Conservation (phyloP, 1,140 invertebrate genomes). For the Calephelis virginiensis region DNA sequence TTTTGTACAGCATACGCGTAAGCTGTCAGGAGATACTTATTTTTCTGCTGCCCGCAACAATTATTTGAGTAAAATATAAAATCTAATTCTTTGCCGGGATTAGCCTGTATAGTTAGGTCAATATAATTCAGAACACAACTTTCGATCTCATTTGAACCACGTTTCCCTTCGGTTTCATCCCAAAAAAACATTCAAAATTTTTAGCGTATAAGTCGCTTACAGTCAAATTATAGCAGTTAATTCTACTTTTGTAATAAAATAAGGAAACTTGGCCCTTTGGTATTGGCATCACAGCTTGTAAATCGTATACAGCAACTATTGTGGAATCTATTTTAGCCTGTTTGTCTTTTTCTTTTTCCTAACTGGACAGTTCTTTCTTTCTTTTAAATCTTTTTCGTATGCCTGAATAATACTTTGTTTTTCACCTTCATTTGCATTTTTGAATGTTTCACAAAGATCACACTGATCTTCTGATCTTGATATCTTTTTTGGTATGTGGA, state of each 20-base stretch:
- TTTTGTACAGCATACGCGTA: too few relatives aligned
- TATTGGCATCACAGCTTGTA: conserved; percentile 36
- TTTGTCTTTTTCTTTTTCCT: conserved; percentile 36
- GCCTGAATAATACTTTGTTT: not conserved
- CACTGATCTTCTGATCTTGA: too few relatives aligned
- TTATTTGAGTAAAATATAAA: too few relatives aligned
- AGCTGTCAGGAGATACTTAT: too few relatives aligned
- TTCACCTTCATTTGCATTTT: conserved; percentile 13
- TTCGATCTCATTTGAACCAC: too few relatives aligned
- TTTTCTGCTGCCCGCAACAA: too few relatives aligned
- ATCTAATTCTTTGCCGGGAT: too few relatives aligned
- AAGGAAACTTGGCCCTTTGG: conserved; percentile 35
- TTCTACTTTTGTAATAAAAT: conserved; percentile 24
- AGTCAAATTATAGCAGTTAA: too few relatives aligned
- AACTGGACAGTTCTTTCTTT: conserved; percentile 5
- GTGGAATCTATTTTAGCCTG: conserved; percentile 11
- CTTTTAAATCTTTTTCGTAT: not conserved
- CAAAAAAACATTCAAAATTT: too few relatives aligned
- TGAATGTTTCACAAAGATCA: conserved; percentile 17
- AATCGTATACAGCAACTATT: conserved; percentile 32
- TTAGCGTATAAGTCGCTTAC: too few relatives aligned
- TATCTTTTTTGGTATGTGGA: conserved; percentile 25
- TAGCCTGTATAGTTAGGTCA: too few relatives aligned
- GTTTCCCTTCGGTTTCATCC: too few relatives aligned
- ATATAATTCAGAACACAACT: not conserved